Percentiles rank a stretch among this genome's conserved stretches.
Evolutionary conservation across 2,888 invertebrate species (phyloP).

Genomic region (Dioctria linearis): DNA sequence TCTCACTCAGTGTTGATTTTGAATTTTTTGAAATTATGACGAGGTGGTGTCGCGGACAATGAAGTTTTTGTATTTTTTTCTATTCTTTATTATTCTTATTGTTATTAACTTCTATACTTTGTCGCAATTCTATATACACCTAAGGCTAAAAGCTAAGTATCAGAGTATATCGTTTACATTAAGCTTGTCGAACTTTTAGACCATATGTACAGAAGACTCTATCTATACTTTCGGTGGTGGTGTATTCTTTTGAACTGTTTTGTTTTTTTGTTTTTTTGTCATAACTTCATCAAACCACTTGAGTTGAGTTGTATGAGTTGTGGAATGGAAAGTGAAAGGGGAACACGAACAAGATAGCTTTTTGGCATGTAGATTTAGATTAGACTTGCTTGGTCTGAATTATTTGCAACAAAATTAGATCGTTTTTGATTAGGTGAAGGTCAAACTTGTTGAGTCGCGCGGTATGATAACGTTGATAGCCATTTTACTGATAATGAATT

Average conservation of each 20-base stretch:
- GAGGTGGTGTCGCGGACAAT: background rate
- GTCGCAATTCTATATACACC: too few species aligned
- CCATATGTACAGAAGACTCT: background rate
- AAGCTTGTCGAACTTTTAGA: conserved; percentile 2
- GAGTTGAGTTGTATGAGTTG: background rate
- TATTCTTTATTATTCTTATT: background rate
- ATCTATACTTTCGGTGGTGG: background rate
- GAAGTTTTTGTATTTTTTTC: background rate
- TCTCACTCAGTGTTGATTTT: background rate
- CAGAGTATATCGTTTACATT: background rate
- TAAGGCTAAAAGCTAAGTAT: too few species aligned
- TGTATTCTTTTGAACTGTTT: too few species aligned
- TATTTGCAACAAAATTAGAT: conserved; percentile 16
- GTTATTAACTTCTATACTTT: background rate
- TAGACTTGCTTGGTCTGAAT: background rate
- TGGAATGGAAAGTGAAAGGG: conserved; percentile 33
- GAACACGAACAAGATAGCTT: background rate
- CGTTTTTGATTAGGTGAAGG: conserved; percentile 38
- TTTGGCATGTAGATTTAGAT: background rate
- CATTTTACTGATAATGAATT: background rate
- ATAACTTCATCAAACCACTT: background rate
- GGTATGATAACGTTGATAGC: background rate
- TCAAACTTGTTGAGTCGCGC: conserved; percentile 16
- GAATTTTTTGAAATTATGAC: background rate
- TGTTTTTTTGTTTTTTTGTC: too few species aligned